These are phyloP conservation scores for Drosophila bipectinata DNA, from an alignment of 1,140 invertebrate genomes.

Conservation along the genomic window DNA sequence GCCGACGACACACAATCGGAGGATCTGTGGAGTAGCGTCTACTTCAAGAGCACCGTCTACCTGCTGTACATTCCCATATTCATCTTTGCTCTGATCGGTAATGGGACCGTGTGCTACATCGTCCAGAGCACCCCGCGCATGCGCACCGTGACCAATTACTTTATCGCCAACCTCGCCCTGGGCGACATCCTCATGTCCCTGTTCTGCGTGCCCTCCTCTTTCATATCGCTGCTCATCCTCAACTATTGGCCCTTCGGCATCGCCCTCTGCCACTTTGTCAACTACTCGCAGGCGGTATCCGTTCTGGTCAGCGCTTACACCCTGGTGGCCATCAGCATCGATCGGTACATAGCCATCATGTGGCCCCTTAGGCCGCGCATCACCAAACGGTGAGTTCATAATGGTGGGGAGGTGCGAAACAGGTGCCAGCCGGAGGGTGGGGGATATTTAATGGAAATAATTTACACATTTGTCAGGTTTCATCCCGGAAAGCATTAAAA, in stretches of 20 bases:
- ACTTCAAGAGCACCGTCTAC: conserved; percentile 88
- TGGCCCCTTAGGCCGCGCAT: conserved; percentile 92
- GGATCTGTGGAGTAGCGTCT: conserved; percentile 75
- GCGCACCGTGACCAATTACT: conserved; percentile 94
- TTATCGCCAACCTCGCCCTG: conserved; percentile 93
- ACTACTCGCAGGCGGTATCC: conserved; percentile 91
- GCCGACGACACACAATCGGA: conserved; percentile 49
- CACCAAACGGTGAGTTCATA: conserved; percentile 87
- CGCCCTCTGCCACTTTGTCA: conserved; percentile 90
- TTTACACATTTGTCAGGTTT: not conserved
- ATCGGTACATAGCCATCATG: conserved; percentile 94
- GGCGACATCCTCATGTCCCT: conserved; percentile 94
- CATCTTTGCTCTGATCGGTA: conserved; percentile 90
- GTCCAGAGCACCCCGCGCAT: conserved; percentile 91
- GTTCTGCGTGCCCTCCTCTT: conserved; percentile 94
- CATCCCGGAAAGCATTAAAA: not conserved
- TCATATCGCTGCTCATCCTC: conserved; percentile 89
- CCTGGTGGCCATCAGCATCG: conserved; percentile 92
- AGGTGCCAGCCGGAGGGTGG: not conserved
- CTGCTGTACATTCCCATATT: conserved; percentile 91
- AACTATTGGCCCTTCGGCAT: conserved; percentile 93
- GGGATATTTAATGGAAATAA: not conserved
- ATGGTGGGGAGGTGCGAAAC: not conserved
- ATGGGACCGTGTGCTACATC: conserved; percentile 92
- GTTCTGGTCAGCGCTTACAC: conserved; percentile 94